Conservation (phyloP, 2,113 vertebrate species). For the Malurus cyaneus region DNA sequence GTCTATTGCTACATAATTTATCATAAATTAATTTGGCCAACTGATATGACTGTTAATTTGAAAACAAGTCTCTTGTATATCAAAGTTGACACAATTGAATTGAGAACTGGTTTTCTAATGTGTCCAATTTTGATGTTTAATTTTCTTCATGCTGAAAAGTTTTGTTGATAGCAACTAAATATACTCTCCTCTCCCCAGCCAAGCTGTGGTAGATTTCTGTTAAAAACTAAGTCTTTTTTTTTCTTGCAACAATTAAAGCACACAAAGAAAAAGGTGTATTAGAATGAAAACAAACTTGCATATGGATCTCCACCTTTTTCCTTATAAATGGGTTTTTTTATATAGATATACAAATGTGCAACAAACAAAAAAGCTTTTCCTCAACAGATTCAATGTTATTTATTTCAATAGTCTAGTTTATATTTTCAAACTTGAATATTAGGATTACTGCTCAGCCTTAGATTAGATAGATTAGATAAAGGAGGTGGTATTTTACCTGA, state of each 20-base stretch:
- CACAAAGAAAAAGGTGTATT: neutral
- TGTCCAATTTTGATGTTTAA: neutral
- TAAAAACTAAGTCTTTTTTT: neutral
- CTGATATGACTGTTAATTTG: neutral
- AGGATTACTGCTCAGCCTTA: neutral
- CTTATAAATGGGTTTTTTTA: neutral
- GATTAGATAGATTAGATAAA: neutral
- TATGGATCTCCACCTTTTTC: neutral
- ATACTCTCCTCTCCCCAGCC: neutral
- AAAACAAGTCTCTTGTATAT: neutral
- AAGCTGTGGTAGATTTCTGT: neutral
- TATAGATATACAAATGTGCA: fast-evolving
- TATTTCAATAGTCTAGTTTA: neutral
- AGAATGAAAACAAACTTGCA: neutral
- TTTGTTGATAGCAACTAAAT: neutral
- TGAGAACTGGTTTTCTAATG: neutral
- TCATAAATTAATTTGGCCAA: neutral
- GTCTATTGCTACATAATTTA: neutral
- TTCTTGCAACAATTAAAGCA: neutral
- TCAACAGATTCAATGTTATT: neutral
- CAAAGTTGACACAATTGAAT: neutral
- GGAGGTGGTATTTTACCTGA: neutral
- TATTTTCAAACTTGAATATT: neutral
- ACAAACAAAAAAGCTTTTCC: neutral
- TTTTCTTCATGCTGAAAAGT: neutral